Percentiles rank a stretch among this genome's conserved stretches.
Evolutionary conservation across 2,797 vertebrate genomes (phyloP).

Genomic region (Eurystomus glaucurus): DNA sequence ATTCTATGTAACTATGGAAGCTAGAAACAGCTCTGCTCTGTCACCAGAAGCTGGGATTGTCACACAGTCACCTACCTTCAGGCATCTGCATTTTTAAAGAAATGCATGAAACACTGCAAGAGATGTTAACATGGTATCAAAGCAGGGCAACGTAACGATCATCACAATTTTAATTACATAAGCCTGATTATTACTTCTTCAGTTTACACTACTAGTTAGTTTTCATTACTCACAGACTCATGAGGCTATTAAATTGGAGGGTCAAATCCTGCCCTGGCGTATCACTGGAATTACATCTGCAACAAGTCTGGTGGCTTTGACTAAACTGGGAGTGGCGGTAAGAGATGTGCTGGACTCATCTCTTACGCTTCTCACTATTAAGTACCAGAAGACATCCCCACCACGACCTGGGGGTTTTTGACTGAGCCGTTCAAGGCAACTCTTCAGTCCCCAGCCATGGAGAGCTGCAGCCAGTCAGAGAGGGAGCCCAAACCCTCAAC

Average conservation of each 20-base stretch:
- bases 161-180: not conserved
- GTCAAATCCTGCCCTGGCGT: not conserved
- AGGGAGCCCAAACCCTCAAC: not conserved
- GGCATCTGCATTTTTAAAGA: not conserved
- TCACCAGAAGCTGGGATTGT: not conserved
- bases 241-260: not conserved
- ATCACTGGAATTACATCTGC: not conserved
- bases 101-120: not conserved
- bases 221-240: not conserved
- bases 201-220: not conserved
- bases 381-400: not conserved
- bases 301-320: not conserved
- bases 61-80: not conserved
- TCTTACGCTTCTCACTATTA: rapidly evolving
- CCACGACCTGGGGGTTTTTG: not conserved
- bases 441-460: not conserved
- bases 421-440: not conserved
- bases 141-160: not conserved
- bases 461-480: not conserved
- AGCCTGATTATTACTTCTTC: not conserved
- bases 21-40: not conserved
- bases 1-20: not conserved
- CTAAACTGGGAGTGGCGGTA: not conserved
- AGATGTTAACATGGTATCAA: not conserved
- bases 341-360: not conserved